Conservation (phyloP, 2,797 vertebrate genomes). For the Sebastes goodei region DNA sequence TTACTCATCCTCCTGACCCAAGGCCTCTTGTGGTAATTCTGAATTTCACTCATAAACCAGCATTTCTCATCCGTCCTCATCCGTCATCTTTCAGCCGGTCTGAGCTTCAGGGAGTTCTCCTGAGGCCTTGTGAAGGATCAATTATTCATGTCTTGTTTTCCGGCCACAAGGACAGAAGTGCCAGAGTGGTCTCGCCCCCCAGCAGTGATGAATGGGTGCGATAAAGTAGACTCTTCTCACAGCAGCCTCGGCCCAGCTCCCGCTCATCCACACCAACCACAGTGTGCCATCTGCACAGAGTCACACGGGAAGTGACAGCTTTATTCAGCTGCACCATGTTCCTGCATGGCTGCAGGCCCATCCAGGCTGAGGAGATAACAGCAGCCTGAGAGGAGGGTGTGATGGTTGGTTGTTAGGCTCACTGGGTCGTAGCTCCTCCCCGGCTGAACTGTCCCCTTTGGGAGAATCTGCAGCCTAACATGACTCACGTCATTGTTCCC, state of each 20-base stretch:
- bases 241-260: background rate
- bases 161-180: constrained; percentile 49
- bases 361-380: constrained; percentile 9
- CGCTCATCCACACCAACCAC: constrained; percentile 8
- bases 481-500: constrained; percentile 52
- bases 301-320: constrained; percentile 34
- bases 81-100: constrained; percentile 16
- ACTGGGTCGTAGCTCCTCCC: constrained; percentile 39
- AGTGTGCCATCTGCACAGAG: constrained; percentile 43
- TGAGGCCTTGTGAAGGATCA: constrained; percentile 7
- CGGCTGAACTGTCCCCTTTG: constrained; percentile 31
- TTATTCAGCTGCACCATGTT: constrained; percentile 34
- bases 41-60: background rate
- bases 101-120: constrained; percentile 22
- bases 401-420: constrained; percentile 34
- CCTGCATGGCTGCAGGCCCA: constrained; percentile 25
- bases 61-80: constrained; percentile 8
- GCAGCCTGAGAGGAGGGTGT: constrained; percentile 17
- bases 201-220: constrained; percentile 14
- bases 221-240: background rate
- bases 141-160: constrained; percentile 62
- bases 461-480: constrained; percentile 57
- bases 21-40: background rate
- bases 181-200: background rate
- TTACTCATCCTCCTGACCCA: background rate